Base-by-base conservation (phyloP, 1,140 invertebrate genomes). In the Zaprionus inermis region DNA sequence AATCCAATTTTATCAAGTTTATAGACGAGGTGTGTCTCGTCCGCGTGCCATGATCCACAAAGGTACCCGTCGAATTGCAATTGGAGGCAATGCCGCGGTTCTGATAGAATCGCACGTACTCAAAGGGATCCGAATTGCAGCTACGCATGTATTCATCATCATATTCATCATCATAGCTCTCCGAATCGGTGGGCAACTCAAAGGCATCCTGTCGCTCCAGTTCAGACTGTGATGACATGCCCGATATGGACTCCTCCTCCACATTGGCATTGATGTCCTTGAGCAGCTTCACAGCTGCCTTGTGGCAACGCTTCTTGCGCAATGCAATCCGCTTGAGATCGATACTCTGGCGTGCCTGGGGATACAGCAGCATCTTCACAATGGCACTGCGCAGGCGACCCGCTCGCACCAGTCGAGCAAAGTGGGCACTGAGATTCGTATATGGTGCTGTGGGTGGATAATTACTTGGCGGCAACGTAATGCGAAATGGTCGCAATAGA, bases 311-410 rank as follows among this genome's bases (percentile, higher is more conserved):
- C 92, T 91, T 90, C 90, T 93, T 91, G 92, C 95, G 79, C 80
- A 91, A 93, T 92, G 72, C 94, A 93, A 73, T 93, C 81, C 58
- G 70, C 64, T 90, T 80, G 91, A 92, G 83, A 92, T 92, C 79
- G 61, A 93, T 91, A 72, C 94, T 90, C 58, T 89, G 83, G 4
- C 88, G 59, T 12, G 89, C 94, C 91, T 95, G 94, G 6, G 94
- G 92, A 91, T 96, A 96, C 28, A 97, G 93, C 44, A 97, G 92
- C 90, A 95, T 94, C 92, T 96, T 96, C 36, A 97, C 93, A 81
- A 97, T 94, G 83, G 94, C 94, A 55, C 94, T 92, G 5, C 94
- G 95, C 65, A 97, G 95, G 5, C 96, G 92, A 81, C 95, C 95
- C 81, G 94, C 94, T 83, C 95, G 95, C 9, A 97, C 95, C 52